Conservation (phyloP, 92 coral and sea anemone species). For the Bergia puertoricense region DNA sequence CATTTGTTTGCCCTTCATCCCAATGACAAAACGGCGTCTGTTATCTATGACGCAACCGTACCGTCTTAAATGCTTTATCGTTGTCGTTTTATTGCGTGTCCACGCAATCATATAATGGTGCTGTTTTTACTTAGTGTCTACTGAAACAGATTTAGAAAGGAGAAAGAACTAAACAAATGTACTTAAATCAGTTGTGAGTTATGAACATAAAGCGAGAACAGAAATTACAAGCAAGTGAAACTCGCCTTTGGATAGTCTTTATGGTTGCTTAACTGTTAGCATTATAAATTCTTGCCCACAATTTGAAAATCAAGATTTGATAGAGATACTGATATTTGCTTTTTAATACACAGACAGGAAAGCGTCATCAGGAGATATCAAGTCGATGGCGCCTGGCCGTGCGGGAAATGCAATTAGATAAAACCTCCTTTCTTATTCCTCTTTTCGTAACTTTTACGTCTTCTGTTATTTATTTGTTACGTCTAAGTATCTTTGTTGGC, state of each 20-base stretch:
- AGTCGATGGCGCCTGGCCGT: conserved; percentile 24
- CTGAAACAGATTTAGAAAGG: too few species aligned
- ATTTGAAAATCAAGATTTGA: not conserved
- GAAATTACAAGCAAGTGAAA: too few species aligned
- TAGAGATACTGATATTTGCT: conserved; percentile 8
- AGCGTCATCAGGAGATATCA: not conserved
- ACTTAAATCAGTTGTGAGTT: not conserved
- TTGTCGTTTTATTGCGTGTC: too few species aligned
- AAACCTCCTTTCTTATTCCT: not conserved
- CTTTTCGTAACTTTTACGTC: not conserved
- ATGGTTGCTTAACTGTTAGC: too few species aligned
- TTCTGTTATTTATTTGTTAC: not conserved
- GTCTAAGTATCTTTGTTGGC: not conserved
- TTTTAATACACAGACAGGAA: not conserved
- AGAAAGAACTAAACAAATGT: too few species aligned
- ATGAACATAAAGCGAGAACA: not conserved
- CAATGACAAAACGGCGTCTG: too few species aligned
- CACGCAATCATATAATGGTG: too few species aligned
- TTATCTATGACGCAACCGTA: too few species aligned
- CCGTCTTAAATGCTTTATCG: too few species aligned
- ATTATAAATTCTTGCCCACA: too few species aligned
- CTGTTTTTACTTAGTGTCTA: too few species aligned
- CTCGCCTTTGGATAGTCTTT: not conserved
- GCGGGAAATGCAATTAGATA: conserved; percentile 27
- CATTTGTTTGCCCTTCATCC: too few species aligned